A percentile compares a stretch with the other conserved stretches of the same genome.
These are phyloP conservation scores for Halocynthia roretzi DNA, from an alignment of 23 tunicate genomes.

Conservation along the genomic window DNA sequence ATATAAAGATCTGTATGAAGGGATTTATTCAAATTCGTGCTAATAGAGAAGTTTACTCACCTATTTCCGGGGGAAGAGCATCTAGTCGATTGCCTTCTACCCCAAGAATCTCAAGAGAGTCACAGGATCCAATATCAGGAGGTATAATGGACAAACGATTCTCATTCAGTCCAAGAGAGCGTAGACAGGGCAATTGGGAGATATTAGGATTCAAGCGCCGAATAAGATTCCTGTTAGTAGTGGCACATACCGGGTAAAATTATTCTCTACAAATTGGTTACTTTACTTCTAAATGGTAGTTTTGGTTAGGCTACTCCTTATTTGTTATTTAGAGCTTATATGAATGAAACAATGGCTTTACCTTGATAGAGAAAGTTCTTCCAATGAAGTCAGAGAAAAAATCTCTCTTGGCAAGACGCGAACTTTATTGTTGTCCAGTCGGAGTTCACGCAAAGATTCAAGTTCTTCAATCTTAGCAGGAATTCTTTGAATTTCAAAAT, in stretches of 20 bases:
- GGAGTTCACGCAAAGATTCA: slow-evolving; percentile 35
- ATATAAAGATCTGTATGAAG: neutral
- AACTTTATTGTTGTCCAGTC: slow-evolving; percentile 40
- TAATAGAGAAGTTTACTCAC: neutral
- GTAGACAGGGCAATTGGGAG: slow-evolving; percentile 21
- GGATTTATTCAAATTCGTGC: too few relatives aligned
- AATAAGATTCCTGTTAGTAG: slow-evolving; percentile 23
- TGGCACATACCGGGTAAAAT: neutral
- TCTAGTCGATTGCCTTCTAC: slow-evolving; percentile 38
- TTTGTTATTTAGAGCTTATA: neutral
- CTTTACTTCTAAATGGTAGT: too few relatives aligned
- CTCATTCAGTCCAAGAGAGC: slow-evolving; percentile 40
- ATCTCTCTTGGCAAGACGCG: slow-evolving; percentile 32
- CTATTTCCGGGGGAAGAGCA: slow-evolving; percentile 36
- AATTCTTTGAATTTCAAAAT: too few relatives aligned
- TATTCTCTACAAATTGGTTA: too few relatives aligned
- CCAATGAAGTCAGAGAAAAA: slow-evolving; percentile 21
- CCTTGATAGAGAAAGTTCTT: slow-evolving; percentile 55
- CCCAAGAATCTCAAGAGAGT: slow-evolving; percentile 37
- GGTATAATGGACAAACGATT: slow-evolving; percentile 30
- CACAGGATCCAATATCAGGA: slow-evolving; percentile 29
- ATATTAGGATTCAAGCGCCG: slow-evolving; percentile 25
- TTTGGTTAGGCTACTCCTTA: too few relatives aligned
- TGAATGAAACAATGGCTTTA: neutral
- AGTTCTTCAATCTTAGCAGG: slow-evolving; percentile 21